These are phyloP conservation scores for Mellilla xanthometata DNA, from an alignment of 2,888 invertebrate species.

Conservation along the genomic window DNA sequence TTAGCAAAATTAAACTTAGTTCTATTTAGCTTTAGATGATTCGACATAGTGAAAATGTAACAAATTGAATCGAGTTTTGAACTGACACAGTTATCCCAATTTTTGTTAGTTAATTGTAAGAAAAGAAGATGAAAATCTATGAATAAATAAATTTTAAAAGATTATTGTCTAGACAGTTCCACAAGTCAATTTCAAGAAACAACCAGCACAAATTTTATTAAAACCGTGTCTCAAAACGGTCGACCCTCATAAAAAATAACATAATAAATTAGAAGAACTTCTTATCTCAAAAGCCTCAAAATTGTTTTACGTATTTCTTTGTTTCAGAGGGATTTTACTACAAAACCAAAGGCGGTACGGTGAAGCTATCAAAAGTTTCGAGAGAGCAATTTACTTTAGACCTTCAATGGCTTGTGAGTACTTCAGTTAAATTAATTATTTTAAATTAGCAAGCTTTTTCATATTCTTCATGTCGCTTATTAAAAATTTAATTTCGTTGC, in stretches of 20 bases:
- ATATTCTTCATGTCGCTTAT: conserved; percentile 38
- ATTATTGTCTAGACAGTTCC: conserved; percentile 18
- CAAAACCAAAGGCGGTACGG: conserved; percentile 94
- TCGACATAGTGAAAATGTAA: too few relatives aligned
- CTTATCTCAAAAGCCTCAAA: conserved; percentile 29
- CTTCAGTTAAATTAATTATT: conserved; percentile 43
- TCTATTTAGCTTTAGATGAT: too few relatives aligned
- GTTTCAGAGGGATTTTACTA: conserved; percentile 94
- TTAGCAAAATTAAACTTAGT: too few relatives aligned
- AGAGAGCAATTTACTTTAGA: conserved; percentile 95
- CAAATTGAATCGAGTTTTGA: too few relatives aligned
- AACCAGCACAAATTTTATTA: conserved; percentile 10
- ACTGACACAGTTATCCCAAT: too few relatives aligned
- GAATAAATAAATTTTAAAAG: conserved; percentile 6
- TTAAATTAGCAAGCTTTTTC: conserved; percentile 37
- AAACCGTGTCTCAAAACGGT: conserved; percentile 15
- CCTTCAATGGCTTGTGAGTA: conserved; percentile 96
- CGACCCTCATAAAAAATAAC: conserved; percentile 24
- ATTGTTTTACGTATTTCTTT: conserved; percentile 49
- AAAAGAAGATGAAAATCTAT: too few relatives aligned
- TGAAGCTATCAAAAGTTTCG: conserved; percentile 95
- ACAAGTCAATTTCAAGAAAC: conserved; percentile 13
- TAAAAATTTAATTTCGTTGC: conserved; percentile 40
- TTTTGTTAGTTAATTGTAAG: too few relatives aligned
- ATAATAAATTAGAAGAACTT: conserved; percentile 24